phyloP scores from a whole-genome alignment of 2,113 vertebrate species.

The Muntiacus reevesi region DNA sequence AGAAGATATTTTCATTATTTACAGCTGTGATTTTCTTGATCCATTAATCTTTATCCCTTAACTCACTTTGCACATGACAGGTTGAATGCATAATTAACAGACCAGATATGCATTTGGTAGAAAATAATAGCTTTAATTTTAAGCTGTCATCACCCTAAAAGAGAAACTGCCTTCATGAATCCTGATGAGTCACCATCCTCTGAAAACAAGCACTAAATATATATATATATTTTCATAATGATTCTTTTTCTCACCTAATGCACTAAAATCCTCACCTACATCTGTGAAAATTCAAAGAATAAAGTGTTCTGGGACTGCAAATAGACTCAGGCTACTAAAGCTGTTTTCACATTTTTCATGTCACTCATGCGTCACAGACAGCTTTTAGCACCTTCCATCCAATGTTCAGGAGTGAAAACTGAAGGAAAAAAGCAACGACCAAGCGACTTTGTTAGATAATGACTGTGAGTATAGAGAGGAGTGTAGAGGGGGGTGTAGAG shows the following conservation, averaged over 20 bases:
- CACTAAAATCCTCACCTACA: background rate
- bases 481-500: too few relatives aligned
- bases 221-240: background rate
- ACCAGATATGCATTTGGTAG: background rate
- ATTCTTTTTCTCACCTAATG: constrained; percentile 5
- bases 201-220: background rate
- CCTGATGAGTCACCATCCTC: constrained; percentile 1
- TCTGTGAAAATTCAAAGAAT: background rate
- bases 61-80: background rate
- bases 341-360: background rate
- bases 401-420: background rate
- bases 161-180: constrained; percentile 39
- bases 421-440: background rate
- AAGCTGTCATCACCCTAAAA: constrained; percentile 20
- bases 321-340: background rate
- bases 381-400: constrained; percentile 25
- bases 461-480: accelerated
- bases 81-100: constrained; percentile 47
- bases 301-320: background rate
- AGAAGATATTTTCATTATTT: constrained; percentile 6
- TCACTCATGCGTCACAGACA: background rate
- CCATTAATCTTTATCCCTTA: constrained; percentile 5
- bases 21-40: constrained; percentile 4
- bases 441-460: background rate
- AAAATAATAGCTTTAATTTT: constrained; percentile 40